phyloP scores from a whole-genome alignment of 2,113 vertebrate genomes.

The Halcyon malimbica region DNA sequence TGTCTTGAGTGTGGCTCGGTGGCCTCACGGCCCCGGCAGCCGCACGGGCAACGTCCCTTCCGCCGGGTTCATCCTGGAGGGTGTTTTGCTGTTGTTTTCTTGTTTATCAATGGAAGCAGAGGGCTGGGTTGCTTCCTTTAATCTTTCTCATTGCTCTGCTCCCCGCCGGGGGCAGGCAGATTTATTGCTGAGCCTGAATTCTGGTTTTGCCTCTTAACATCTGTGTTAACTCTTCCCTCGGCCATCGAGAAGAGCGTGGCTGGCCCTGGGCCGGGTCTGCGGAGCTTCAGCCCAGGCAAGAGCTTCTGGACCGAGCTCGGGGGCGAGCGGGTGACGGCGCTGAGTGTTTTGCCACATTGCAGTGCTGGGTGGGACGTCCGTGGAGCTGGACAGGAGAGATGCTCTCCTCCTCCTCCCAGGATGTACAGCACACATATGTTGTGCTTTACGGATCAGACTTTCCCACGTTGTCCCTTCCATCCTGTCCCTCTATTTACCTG shows the following conservation, averaged over 20 bases:
- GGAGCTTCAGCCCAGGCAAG: not conserved
- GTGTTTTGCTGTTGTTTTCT: not conserved
- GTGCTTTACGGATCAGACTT: not conserved
- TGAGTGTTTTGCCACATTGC: not conserved
- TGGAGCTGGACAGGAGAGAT: not conserved
- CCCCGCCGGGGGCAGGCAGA: not conserved
- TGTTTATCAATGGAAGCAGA: not conserved
- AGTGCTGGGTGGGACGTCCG: accelerated
- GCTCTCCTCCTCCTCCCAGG: not conserved
- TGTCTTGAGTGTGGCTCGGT: not conserved
- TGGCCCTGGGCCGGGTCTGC: not conserved
- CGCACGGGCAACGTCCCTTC: not conserved
- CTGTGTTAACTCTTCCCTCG: not conserved
- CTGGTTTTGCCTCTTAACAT: not conserved
- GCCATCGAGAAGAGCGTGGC: accelerated
- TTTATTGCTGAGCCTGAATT: not conserved
- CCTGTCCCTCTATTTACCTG: not conserved
- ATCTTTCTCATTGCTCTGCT: not conserved
- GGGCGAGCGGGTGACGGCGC: accelerated
- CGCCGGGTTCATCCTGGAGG: accelerated
- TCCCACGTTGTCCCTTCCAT: not conserved
- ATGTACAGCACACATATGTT: accelerated
- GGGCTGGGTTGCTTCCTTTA: not conserved
- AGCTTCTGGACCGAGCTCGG: not conserved
- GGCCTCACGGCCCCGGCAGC: not conserved